phyloP scores from a whole-genome alignment of 2,888 invertebrate species.

The Ligdia adustata region DNA sequence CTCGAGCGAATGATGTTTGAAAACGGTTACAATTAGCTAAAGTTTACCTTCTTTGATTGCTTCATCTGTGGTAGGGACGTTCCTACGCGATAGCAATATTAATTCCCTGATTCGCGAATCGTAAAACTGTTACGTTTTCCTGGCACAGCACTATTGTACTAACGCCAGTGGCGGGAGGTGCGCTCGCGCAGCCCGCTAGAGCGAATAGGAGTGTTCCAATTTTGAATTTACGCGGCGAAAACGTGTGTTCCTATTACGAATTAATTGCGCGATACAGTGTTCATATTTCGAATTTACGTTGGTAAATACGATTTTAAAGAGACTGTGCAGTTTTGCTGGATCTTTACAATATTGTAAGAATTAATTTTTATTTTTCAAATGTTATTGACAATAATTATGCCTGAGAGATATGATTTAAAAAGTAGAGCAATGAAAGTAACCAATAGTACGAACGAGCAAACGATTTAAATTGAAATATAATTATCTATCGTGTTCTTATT shows the following conservation, averaged over 20 bases:
- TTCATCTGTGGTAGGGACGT: constrained; percentile 37
- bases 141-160: constrained; percentile 58
- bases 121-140: constrained; percentile 54
- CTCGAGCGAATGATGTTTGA: too few relatives aligned
- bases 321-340: constrained; percentile 3
- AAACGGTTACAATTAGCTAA: constrained; percentile 2
- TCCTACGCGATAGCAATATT: constrained; percentile 54
- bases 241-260: constrained; percentile 5
- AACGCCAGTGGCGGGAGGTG: constrained; percentile 65
- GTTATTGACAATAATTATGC: too few relatives aligned
- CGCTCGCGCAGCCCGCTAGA: constrained; percentile 51
- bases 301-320: constrained; percentile 14
- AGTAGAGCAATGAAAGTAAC: too few relatives aligned
- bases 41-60: constrained; percentile 8
- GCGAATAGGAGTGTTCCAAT: constrained; percentile 34
- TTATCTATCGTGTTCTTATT: too few relatives aligned
- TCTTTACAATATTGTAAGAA: constrained; percentile 6
- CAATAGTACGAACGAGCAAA: too few relatives aligned
- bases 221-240: constrained; percentile 3
- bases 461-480: too few relatives aligned
- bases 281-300: background rate
- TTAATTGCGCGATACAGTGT: background rate
- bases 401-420: too few relatives aligned
- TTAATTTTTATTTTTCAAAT: background rate
- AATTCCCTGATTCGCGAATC: constrained; percentile 53